A percentile compares a stretch with the other conserved stretches of the same genome.
Evolutionary conservation across 2,113 vertebrate species (phyloP).

Genomic region (Oncorhynchus masou): DNA sequence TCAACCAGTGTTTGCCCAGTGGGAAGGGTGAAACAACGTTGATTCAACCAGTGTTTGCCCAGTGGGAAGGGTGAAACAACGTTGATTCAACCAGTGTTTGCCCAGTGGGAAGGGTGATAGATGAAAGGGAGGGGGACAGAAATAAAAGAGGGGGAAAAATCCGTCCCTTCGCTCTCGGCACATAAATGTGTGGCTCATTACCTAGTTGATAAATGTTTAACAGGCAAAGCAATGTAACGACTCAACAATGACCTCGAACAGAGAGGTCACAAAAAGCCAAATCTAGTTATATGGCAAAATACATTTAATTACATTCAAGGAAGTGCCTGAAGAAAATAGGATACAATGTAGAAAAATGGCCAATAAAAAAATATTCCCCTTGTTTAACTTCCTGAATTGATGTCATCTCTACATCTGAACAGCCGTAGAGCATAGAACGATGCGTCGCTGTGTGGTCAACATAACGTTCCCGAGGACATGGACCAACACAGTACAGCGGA

Average conservation of each 20-base stretch:
- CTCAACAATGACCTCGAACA: slow-evolving; percentile 54
- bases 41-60: too few relatives aligned
- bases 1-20: too few relatives aligned
- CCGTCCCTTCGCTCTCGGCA: slow-evolving; percentile 43
- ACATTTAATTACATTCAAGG: neutral
- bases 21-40: too few relatives aligned
- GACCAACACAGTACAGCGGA: too few relatives aligned
- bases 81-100: too few relatives aligned
- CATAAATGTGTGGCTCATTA: slow-evolving; percentile 57
- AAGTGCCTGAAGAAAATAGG: neutral
- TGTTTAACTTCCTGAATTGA: too few relatives aligned
- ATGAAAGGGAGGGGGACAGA: slow-evolving; percentile 20
- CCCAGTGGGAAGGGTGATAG: neutral
- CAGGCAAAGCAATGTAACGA: slow-evolving; percentile 26
- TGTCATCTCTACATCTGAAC: too few relatives aligned
- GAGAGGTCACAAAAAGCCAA: slow-evolving; percentile 27
- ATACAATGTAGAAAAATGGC: neutral
- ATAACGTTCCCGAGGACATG: too few relatives aligned
- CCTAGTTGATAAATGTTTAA: slow-evolving; percentile 45
- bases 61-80: too few relatives aligned
- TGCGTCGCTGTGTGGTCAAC: too few relatives aligned
- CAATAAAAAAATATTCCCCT: too few relatives aligned
- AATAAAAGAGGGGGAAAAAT: slow-evolving; percentile 22
- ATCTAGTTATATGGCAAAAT: neutral
- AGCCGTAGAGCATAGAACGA: too few relatives aligned